Conservation (phyloP, 2,113 vertebrate genomes). For the Prinia subflava region DNA sequence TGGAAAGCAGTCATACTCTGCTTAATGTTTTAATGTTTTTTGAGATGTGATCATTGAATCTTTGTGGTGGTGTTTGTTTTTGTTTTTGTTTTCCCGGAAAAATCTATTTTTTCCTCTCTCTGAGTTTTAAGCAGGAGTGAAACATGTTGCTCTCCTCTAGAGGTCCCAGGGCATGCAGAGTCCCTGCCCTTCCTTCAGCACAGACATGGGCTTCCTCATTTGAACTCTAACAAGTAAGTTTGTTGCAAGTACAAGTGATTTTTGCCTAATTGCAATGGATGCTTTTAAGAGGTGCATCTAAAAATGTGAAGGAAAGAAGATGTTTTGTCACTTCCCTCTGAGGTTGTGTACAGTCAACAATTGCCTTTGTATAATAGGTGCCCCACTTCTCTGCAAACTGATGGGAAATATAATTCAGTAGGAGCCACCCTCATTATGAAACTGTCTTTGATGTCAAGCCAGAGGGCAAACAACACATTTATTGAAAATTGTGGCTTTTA, state of each 20-base stretch:
- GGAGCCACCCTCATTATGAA: neutral
- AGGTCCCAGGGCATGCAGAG: accelerated
- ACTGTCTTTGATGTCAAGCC: conserved; percentile 10
- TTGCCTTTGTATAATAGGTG: neutral
- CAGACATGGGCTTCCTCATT: neutral
- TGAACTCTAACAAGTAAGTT: neutral
- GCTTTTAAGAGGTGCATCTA: neutral
- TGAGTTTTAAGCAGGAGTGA: neutral
- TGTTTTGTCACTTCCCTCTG: accelerated
- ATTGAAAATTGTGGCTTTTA: conserved; percentile 19
- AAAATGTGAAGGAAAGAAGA: neutral
- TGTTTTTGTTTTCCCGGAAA: neutral
- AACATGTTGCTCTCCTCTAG: neutral
- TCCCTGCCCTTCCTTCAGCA: neutral
- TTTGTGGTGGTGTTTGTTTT: no score
- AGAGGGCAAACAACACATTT: neutral
- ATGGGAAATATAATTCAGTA: neutral
- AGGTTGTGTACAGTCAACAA: neutral
- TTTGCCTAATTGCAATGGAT: neutral
- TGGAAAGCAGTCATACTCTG: neutral
- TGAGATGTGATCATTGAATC: neutral
- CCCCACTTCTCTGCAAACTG: neutral
- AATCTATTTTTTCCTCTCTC: neutral
- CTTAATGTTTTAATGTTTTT: neutral
- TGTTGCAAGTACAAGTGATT: neutral